These are phyloP conservation scores for Daubentonia madagascariensis DNA, from an alignment of 2,113 vertebrate genomes.

Conservation along the genomic window DNA sequence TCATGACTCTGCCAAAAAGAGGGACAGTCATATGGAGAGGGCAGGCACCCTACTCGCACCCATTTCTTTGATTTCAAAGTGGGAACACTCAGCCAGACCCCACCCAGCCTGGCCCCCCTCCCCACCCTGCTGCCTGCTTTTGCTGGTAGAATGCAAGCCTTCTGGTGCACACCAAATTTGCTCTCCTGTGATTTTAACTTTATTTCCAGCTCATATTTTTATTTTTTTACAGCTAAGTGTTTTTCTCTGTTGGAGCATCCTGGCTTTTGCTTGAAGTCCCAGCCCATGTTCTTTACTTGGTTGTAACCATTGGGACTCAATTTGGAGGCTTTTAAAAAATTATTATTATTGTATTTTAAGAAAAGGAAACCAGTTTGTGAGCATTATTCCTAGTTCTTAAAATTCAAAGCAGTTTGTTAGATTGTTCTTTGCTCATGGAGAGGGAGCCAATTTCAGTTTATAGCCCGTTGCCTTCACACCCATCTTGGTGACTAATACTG, in stretches of 20 bases:
- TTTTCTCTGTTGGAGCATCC: slow-evolving; percentile 15
- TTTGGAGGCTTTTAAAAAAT: neutral
- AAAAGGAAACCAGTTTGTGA: slow-evolving; percentile 53
- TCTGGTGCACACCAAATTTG: neutral
- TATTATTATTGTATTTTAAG: slow-evolving; percentile 48
- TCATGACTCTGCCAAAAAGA: neutral
- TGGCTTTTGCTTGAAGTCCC: neutral
- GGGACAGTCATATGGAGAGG: neutral
- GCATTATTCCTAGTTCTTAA: slow-evolving; percentile 55
- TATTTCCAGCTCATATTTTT: slow-evolving; percentile 36
- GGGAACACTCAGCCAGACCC: neutral
- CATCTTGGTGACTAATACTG: slow-evolving; percentile 68
- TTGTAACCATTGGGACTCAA: slow-evolving; percentile 39
- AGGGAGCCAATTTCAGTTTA: slow-evolving; percentile 30
- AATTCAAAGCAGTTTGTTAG: slow-evolving; percentile 47
- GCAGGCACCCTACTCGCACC: neutral
- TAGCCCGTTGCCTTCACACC: slow-evolving; percentile 58
- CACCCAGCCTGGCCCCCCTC: neutral
- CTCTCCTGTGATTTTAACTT: slow-evolving; percentile 10
- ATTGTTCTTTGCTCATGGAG: slow-evolving; percentile 24
- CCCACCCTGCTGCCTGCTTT: neutral
- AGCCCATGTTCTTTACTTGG: slow-evolving; percentile 47
- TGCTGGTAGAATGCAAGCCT: neutral
- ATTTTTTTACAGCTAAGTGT: slow-evolving; percentile 37
- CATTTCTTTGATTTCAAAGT: slow-evolving; percentile 54